phyloP scores from a whole-genome alignment of 2,113 vertebrate species.

The Leiothrix lutea region DNA sequence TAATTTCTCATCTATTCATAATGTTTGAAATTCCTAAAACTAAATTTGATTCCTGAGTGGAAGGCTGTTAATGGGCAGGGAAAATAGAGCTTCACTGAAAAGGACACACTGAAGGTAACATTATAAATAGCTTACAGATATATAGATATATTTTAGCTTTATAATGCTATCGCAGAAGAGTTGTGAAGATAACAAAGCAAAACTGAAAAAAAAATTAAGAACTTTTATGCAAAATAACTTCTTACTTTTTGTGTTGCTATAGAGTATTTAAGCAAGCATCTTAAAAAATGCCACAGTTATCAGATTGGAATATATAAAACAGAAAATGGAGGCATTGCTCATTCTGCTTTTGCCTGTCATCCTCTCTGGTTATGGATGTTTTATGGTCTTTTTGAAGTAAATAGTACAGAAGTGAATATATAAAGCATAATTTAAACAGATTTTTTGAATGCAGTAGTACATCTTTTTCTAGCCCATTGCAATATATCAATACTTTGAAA shows the following conservation, averaged over 20 bases:
- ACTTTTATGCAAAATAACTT: background rate
- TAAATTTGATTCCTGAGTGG: background rate
- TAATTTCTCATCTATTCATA: background rate
- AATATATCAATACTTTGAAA: background rate
- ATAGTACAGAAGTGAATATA: background rate
- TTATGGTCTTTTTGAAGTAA: background rate
- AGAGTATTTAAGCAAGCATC: background rate
- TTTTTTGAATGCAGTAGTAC: background rate
- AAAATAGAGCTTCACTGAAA: background rate
- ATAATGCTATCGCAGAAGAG: background rate
- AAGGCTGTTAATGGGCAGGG: background rate
- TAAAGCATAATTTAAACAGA: background rate
- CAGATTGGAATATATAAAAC: background rate
- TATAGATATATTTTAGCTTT: background rate
- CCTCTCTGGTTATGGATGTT: background rate
- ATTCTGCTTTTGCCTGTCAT: background rate
- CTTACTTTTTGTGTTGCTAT: background rate
- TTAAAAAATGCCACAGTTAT: background rate
- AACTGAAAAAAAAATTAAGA: background rate
- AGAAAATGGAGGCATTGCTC: background rate
- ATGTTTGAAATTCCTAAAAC: conserved; percentile 23
- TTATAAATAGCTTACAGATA: background rate
- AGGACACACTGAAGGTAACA: background rate
- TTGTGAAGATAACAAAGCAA: background rate
- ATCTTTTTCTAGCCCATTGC: background rate